Percentiles rank a stretch among this genome's conserved stretches.
These are phyloP conservation scores for Psophia crepitans DNA, from an alignment of 2,113 vertebrate species.

Conservation along the genomic window DNA sequence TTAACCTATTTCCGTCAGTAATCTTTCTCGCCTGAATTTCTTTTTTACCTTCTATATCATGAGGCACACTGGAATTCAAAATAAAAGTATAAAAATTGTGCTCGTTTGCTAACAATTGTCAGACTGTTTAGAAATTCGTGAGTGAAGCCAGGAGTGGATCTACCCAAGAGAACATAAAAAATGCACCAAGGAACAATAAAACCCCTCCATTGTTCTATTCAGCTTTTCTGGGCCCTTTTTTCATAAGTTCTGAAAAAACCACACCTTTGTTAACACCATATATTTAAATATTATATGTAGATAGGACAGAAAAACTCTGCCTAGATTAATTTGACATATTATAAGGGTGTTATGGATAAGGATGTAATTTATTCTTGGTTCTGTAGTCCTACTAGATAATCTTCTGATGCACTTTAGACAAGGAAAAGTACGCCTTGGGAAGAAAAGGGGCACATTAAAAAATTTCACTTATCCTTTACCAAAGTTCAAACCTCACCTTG, in stretches of 20 bases:
- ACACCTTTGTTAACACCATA: background rate
- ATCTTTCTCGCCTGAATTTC: background rate
- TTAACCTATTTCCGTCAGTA: background rate
- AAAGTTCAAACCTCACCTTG: background rate
- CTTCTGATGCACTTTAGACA: background rate
- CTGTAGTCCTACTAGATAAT: background rate
- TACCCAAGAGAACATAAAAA: background rate
- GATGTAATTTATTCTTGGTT: background rate
- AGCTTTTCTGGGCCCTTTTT: background rate
- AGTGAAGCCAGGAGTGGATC: background rate
- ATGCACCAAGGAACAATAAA: background rate
- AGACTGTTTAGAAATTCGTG: background rate
- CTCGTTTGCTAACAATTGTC: background rate
- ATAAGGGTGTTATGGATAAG: background rate
- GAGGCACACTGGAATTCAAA: background rate
- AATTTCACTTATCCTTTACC: background rate
- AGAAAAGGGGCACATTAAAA: background rate
- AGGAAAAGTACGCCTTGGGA: background rate
- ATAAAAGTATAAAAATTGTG: background rate
- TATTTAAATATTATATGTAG: background rate
- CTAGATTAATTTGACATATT: background rate
- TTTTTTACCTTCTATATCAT: background rate
- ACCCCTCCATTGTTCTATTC: accelerated
- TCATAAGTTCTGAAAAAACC: accelerated
- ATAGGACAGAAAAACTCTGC: background rate